Percentiles rank a stretch among this genome's conserved stretches.
Evolutionary conservation across 1,140 invertebrate genomes (phyloP).

Genomic region (Temnothorax curvispinosus): DNA sequence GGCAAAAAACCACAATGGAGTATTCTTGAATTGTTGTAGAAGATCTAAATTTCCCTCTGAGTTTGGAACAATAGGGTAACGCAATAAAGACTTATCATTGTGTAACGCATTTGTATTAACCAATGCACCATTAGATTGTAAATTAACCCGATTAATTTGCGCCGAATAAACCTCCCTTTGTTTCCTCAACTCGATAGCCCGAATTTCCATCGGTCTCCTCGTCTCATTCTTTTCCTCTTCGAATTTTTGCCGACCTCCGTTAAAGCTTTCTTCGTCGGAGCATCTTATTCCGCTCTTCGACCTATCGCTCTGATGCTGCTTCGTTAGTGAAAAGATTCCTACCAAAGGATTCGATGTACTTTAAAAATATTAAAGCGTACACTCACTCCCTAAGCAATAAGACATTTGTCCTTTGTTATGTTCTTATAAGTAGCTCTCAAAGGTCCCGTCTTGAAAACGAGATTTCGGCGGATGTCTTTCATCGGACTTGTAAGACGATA

Average conservation of each 20-base stretch:
- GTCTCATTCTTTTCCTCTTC: slow-evolving; percentile 29
- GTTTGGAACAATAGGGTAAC: slow-evolving; percentile 38
- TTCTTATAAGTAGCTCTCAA: slow-evolving; percentile 61
- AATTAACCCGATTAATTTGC: slow-evolving; percentile 74
- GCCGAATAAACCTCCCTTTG: slow-evolving; percentile 51
- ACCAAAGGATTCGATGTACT: slow-evolving; percentile 66
- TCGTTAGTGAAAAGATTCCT: slow-evolving; percentile 71
- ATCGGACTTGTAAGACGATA: not conserved
- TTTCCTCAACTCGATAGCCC: slow-evolving; percentile 62
- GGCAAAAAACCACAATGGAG: not conserved
- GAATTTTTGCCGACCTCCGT: slow-evolving; percentile 27
- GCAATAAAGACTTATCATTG: slow-evolving; percentile 23
- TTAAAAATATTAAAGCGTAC: slow-evolving; percentile 71
- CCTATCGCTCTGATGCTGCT: slow-evolving; percentile 67
- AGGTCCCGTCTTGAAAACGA: slow-evolving; percentile 18
- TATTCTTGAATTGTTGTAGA: slow-evolving; percentile 17
- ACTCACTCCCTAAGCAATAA: slow-evolving; percentile 54
- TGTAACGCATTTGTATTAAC: slow-evolving; percentile 39
- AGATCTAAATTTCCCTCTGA: slow-evolving; percentile 20
- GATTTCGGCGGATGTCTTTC: not conserved
- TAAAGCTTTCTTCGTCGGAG: slow-evolving; percentile 30
- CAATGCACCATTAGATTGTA: slow-evolving; percentile 29
- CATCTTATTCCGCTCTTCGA: slow-evolving; percentile 66
- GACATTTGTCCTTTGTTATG: slow-evolving; percentile 63
- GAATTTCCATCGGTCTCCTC: slow-evolving; percentile 34